Base-by-base conservation (phyloP, 2,797 vertebrate species). In the Carapus acus region DNA sequence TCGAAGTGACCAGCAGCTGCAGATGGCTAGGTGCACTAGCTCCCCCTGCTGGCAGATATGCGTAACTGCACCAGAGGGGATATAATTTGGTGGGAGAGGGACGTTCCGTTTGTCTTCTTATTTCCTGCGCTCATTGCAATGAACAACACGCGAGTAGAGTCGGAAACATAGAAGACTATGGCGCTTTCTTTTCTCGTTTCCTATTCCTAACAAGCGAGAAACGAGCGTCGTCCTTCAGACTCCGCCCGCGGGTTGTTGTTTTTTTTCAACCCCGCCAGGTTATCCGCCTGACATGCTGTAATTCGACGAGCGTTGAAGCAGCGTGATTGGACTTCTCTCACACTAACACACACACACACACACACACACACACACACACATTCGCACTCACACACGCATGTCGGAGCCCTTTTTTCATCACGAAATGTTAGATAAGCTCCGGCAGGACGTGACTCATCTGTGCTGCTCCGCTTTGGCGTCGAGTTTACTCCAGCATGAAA, bases 361-460 rank as follows among this genome's bases (percentile, higher is more conserved):
- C 80, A 86, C 85, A 83, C 81, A 80, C 84, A 87, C 88, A 88
- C 87, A 83, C 83, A 83, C 83, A 83, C 74, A 82, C 85, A 74
- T 87, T 87, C 67, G 81, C 77, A 79, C 80, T 74, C 79, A 76
- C 77, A 67, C 70, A 71, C 79, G 81, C 85, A 84, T 76, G 78
- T 74, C 78, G 77, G 60, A 80, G 83, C 75, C n/a, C n/a, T n/a
- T n/a, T n/a, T n/a, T 73, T 82, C 82, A 82, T 77, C 83, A 84
- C 82, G 81, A 81, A 81, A 74, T 83, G 83, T 86, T 86, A 87
- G 87, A 88, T 88, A 87, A 85, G 84, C 83, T 85, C 66, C 43
- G 53, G 76, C n/a, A n/a, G n/a, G n/a, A 75, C 76, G 62, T 43
- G 49, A 70, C 81, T 81, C 64, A 86, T 88, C 78, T 80, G 84